Base-by-base conservation (phyloP, 2,888 invertebrate genomes). In the Tinea trinotella region DNA sequence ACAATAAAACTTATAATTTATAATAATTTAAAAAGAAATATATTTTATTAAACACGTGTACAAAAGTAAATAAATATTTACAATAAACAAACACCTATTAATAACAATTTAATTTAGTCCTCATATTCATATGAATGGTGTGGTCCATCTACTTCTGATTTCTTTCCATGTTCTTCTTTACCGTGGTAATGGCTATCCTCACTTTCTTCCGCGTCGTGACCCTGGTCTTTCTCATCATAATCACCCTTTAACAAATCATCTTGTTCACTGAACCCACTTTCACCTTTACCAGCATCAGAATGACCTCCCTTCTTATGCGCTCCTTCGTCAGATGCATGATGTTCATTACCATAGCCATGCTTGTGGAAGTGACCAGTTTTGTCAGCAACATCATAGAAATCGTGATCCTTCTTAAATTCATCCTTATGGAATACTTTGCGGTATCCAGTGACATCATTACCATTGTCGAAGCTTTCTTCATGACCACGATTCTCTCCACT, bases 321-420 rank as follows among this genome's bases (percentile, higher is more conserved):
- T 3, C 90, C 91, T 57, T 87, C 80, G 56, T 82, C 83, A 1
- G 87, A 76, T 0, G 79, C 82, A 57, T 90, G 88, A 35, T 89
- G 82, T 35, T 80, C 81, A 56, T 89, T 79, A 57, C 81, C 77
- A 58, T 86, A 82, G 0, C 87, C 90, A 66, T 91, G 88, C 64
- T 91, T 91, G 57, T 89, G 88, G 66, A 88, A 90, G 65, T 90
- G 87, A 0, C 91, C 92, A 52, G 87, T 88, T 53, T 89, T 88
- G 65, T 92, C 90, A 19, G 89, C 88, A 52, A 91, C 91, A 64
- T 93, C 93, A 68, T 92, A 93, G 76, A 92, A 93, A 62, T 90
- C 90, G 61, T 92, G 92, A 64, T 92, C 91, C 66, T 92, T 92
- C 71, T 92, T 92, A 83, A 88, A 93, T 70, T 93, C 93, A 65